Evolutionary conservation across 2,888 invertebrate species (phyloP), one percentile per base, ranked within the genome.

Genomic region (Subacronicta megacephala): DNA sequence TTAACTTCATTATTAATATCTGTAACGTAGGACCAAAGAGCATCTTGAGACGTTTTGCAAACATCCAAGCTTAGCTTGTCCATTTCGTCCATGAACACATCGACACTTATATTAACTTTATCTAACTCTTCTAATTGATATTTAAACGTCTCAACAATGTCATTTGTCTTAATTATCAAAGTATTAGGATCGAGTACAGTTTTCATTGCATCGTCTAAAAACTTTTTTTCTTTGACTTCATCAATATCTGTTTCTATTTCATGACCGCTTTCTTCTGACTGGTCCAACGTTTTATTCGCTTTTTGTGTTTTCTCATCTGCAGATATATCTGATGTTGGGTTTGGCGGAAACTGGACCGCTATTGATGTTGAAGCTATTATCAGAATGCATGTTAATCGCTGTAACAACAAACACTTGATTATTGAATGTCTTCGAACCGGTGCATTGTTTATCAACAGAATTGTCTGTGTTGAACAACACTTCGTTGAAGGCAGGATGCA

Each of bases 11-110:
- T 89, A 53, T 82, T 90, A 33, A 90, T 90, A 76, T 94, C 90
- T 9, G 89, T 91, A 1, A 93, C 92, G 42, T 92, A 93, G 1
- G 89, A 85, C 94, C 94, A 94, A 31, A 94, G 72, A 1, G 92
- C 89, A 51, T 89, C 83, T 71, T 93, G 93, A 12, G 94, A 93
- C 20, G 87, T 88, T 82, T 90, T 92, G 69, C 94, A 93, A 35
- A 92, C 83, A 63, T 91, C 90, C 52, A 91, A 84, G 76, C 91
- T 93, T 51, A 94, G 68, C 53, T 88, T 88, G 68, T 93, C 93
- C 92, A 94, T 92, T 74, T 88, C 87, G 1, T 89, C 84, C 85
- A 94, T 90, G 67, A 93, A 94, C 1, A 69, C 56, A 16, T 90
- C 87, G n/a, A 93, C 58, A 16, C 87, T 88, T 7, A 79, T 72